A percentile compares a stretch with the other conserved stretches of the same genome.
Evolutionary conservation across 2,797 vertebrate species (phyloP).

Genomic region (Macropodus opercularis): DNA sequence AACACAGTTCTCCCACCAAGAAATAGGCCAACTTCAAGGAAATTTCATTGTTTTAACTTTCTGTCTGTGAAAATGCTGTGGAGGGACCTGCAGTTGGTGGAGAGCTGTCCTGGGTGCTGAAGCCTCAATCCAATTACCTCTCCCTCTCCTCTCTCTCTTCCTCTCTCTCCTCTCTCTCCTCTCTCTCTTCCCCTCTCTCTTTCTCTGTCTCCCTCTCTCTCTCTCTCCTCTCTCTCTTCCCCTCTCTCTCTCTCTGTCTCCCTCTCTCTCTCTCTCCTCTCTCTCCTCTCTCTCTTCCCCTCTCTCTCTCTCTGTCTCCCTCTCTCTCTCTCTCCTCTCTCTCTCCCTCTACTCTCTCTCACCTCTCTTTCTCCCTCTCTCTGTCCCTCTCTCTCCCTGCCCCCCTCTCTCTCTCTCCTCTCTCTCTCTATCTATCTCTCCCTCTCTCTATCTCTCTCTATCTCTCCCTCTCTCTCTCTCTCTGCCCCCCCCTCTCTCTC

Average conservation of each 20-base stretch:
- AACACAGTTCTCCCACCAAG: too few species aligned
- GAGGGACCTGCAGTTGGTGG: slow-evolving; percentile 56
- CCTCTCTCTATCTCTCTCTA: slow-evolving; percentile 14
- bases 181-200: slow-evolving; percentile 3
- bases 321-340: slow-evolving; percentile 8
- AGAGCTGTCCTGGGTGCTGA: slow-evolving; percentile 82
- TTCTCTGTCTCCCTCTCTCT: neutral
- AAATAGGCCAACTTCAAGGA: too few species aligned
- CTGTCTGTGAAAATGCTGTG: too few species aligned
- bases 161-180: neutral
- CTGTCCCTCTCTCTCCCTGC: neutral
- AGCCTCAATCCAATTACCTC: slow-evolving; percentile 75
- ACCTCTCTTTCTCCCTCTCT: neutral
- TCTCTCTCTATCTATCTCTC: slow-evolving; percentile 25
- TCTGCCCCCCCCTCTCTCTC: slow-evolving; percentile 1
- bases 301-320: slow-evolving; percentile 4
- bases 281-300: slow-evolving; percentile 1
- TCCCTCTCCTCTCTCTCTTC: slow-evolving; percentile 2
- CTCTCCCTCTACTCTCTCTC: neutral
- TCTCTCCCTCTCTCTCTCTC: slow-evolving; percentile 4
- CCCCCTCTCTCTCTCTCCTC: slow-evolving; percentile 29
- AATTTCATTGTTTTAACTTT: too few species aligned
- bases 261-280: slow-evolving; percentile 26
- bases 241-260: neutral
- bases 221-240: neutral